Base-by-base conservation (phyloP, 2,888 invertebrate genomes). In the Drosophila nigritarsus region DNA sequence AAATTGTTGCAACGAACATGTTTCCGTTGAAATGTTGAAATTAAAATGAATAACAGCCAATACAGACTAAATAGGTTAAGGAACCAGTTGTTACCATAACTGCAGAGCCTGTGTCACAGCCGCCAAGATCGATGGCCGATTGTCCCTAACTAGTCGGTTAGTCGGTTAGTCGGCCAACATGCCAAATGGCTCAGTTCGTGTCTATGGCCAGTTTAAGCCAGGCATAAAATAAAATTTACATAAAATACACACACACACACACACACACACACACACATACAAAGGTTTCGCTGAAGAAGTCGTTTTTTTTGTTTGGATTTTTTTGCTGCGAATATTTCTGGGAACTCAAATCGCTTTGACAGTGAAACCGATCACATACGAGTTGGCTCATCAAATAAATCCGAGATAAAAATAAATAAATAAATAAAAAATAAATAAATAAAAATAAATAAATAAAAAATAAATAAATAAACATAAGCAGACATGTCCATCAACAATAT, bases 41-140 rank as follows among this genome's bases (percentile, higher is more conserved):
- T 84, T 48, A 60, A 82, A 78, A 63, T 81, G 59, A 74, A 65
- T 78, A 78, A 80, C 78, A 74, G 75, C 83, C 74, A 80, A 83
- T 75, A 71, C 85, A 74, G 63, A 66, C 73, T 61, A 75, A 71
- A 78, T 73, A 65, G 75, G 87, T 89, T 87, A 80, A 74, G 85
- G 90, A 85, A 85, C 85, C 89, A 71, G 85, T 86, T 85, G 81
- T 76, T 89, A 75, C 87, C 90, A 89, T 83, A 86, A 70, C 67
- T 53, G 61, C 49, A 86, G 76, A 81, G 81, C 49, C 65, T 72
- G 62, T 56, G 50, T 59, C 72, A 24, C 48, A 61, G 65, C 24
- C 45, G 3, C 50, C 29, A 49, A 83, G 72, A 75, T 83, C 77
- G 72, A 86, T 79, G 65, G 73, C 32, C 51, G 66, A 65, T 73